phyloP scores from a whole-genome alignment of 2,797 vertebrate species.

The Lycodopsis pacificus region DNA sequence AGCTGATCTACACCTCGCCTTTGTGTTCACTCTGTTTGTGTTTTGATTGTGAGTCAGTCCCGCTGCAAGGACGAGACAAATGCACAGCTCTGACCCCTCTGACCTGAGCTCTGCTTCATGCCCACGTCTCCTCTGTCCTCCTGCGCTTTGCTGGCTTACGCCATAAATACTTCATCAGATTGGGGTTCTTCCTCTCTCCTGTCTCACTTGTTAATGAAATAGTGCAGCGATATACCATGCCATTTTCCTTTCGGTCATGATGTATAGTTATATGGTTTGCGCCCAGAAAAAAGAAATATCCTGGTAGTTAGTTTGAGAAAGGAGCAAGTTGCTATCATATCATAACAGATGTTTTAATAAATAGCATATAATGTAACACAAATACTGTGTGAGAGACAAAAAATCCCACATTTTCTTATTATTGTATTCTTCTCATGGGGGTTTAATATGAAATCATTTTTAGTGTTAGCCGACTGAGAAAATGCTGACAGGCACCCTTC shows the following conservation, averaged over 20 bases:
- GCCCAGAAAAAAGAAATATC: background rate
- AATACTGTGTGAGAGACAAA: background rate
- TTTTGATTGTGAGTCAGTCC: slow-evolving; percentile 51
- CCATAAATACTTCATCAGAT: slow-evolving; percentile 11
- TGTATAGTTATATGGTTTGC: background rate
- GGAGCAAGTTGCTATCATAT: background rate
- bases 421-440: background rate
- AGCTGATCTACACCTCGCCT: slow-evolving; percentile 48
- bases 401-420: background rate
- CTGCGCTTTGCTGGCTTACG: background rate
- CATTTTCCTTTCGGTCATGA: background rate
- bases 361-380: background rate
- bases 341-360: background rate
- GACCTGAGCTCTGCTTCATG: slow-evolving; percentile 41
- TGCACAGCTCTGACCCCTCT: slow-evolving; percentile 50
- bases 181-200: background rate
- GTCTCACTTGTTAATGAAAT: slow-evolving; percentile 6
- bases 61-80: slow-evolving; percentile 55
- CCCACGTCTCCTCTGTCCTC: background rate
- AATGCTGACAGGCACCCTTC: background rate
- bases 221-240: background rate
- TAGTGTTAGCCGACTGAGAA: background rate
- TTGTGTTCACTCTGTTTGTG: slow-evolving; percentile 59
- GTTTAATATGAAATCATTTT: background rate
- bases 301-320: too few relatives aligned